phyloP scores from a whole-genome alignment of 1,140 invertebrate species.

The Meloidogyne floridensis region DNA sequence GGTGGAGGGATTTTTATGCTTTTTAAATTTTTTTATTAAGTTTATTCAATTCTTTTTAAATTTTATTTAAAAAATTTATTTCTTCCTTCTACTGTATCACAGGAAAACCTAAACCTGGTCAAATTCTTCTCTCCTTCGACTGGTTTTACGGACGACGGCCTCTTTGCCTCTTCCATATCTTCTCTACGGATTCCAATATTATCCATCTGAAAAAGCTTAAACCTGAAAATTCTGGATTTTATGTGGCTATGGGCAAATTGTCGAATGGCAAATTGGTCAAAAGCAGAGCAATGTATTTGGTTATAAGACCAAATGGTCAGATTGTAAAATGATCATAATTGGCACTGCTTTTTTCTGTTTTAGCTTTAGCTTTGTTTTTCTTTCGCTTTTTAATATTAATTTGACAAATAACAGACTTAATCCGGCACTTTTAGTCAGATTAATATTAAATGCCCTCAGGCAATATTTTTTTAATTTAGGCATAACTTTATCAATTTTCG shows the following conservation, averaged over 20 bases:
- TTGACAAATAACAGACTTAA: too few relatives aligned
- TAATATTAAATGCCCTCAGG: too few relatives aligned
- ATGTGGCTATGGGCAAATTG: neutral
- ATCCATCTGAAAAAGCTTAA: neutral
- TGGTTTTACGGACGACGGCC: neutral
- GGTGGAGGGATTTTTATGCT: too few relatives aligned
- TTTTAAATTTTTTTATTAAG: too few relatives aligned
- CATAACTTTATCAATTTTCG: neutral
- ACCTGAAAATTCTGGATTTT: neutral
- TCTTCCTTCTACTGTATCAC: neutral
- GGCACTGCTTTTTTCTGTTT: neutral
- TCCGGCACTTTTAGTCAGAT: too few relatives aligned
- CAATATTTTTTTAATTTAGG: neutral
- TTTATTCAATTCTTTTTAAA: too few relatives aligned
- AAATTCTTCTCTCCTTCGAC: neutral
- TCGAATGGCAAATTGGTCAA: neutral
- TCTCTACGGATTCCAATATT: neutral
- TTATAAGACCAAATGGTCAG: neutral
- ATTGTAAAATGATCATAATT: neutral
- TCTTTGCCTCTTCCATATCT: neutral
- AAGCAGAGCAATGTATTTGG: neutral
- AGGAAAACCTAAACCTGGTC: neutral
- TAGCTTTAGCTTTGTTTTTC: neutral
- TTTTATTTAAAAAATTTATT: neutral
- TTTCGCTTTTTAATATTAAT: neutral